phyloP scores from a whole-genome alignment of 2,797 vertebrate species.

The Falco peregrinus region DNA sequence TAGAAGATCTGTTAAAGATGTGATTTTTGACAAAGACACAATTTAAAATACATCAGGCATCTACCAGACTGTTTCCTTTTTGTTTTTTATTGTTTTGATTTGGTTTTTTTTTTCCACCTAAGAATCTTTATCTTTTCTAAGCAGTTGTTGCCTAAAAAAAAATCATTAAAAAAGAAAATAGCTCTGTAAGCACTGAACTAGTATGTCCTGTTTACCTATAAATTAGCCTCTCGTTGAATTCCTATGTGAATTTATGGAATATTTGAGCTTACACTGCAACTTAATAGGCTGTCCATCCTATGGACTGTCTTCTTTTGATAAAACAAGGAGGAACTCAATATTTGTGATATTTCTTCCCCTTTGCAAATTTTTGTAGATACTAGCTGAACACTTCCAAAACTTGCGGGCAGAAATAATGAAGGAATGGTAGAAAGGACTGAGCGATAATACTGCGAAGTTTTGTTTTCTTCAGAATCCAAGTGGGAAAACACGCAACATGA shows the following conservation, averaged over 20 bases:
- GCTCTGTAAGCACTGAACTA: not conserved
- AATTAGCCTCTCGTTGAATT: not conserved
- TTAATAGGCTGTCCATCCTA: not conserved
- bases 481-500: not conserved
- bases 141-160: not conserved
- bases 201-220: not conserved
- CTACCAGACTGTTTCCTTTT: not conserved
- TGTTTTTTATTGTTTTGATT: not conserved
- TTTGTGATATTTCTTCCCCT: not conserved
- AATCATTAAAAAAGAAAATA: not conserved
- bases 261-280: not conserved
- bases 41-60: not conserved
- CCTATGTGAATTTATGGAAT: not conserved
- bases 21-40: not conserved
- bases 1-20: not conserved
- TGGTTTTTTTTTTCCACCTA: no score
- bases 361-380: not conserved
- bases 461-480: not conserved
- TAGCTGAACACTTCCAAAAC: not conserved
- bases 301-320: not conserved
- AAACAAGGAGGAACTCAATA: not conserved
- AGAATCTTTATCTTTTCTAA: not conserved
- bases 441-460: not conserved
- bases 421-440: not conserved
- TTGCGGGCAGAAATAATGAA: not conserved